Evolutionary conservation across 2,888 invertebrate species (phyloP), one percentile per base, ranked within the genome.

Genomic region (Amitus sp.): DNA sequence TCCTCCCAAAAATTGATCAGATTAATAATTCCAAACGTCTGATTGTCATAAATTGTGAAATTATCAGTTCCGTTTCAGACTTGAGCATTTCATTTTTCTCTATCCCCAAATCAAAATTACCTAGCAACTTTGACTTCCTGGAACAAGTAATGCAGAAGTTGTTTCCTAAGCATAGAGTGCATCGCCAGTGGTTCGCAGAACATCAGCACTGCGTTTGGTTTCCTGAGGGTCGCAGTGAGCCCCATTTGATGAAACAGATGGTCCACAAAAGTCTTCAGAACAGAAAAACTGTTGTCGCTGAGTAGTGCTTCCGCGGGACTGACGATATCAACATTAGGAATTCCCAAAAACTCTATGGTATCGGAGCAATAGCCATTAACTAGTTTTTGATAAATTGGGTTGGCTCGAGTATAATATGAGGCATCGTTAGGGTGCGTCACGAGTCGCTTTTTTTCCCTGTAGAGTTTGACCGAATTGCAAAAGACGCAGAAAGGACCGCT

Each of bases 171-270:
- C 1, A 68, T 59, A 5, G 80, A 76, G 68, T 79, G 76, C 74
- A 82, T 82, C 2, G 78, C 78, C 17, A 82, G 59, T 10, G 83
- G 83, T 67, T 82, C 82, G 50, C 82, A 82, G 39, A 83, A 80
- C 75, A 83, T 79, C 2, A 83, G 73, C 13, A 82, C 78, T 2
- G 79, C 74, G 59, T 82, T 82, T 13, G 83, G 82, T 51, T 80
- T 80, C 52, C 77, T 75, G 18, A 83, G 63, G 0, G 74, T 80
- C 2, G 76, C 68, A 1, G 79, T 76, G 18, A 82, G 64, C 53
- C 75, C 73, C 80, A 82, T 82, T 57, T 82, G 82, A 52, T 80
- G 76, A 58, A 83, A 81, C n/a, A 83, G 62, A 62, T 83, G 83
- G 67, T 78, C 78, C 5, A 83, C 73, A 56, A 80, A 83, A 19